Base-by-base conservation (phyloP, 1,140 invertebrate species). In the Aplysia californica region DNA sequence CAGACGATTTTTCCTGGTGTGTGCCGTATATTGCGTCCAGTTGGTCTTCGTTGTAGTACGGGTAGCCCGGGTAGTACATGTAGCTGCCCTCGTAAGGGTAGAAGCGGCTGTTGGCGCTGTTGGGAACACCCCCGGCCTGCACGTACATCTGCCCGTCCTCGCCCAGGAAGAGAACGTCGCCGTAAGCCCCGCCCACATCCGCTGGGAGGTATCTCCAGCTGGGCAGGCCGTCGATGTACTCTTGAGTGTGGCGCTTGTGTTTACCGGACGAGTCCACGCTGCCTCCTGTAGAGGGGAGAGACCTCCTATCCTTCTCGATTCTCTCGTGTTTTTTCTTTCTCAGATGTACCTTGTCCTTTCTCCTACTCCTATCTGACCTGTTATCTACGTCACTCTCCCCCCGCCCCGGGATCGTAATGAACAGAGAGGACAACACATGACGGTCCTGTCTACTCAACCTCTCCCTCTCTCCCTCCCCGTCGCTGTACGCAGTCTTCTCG, bases 341-440 rank as follows among this genome's bases (percentile, higher is more conserved):
- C 31, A 5, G 2, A n/a, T 70, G 15, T n/a, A 39, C 35, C 15
- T 26, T 18, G 2, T 55, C 44, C 1, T 29, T 3, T 61, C 58
- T 20, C 58, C 6, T 6, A 10, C 10, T 61, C 58, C 58, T 18
- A 26, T 61, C 10, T 61, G n/a, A n/a, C n/a, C n/a, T n/a, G n/a
- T n/a, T n/a, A n/a, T n/a, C n/a, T n/a, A n/a, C n/a, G n/a, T n/a
- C n/a, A n/a, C n/a, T n/a, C 18, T 58, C 50, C 2, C 6, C 23
- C 6, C 23, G n/a, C 50, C 69, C 55, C 31, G 69, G 55, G 18
- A 72, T 23, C 33, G 69, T 58, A 36, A 59, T 36, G 23, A 72
- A 72, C 29, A 72, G 38, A 56, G 69, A 58, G 33, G n/a, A 36
- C 26, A 69, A 5, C 4, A 69, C 67, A 29, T 69, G 67, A 3